Conservation (phyloP, 2,797 vertebrate genomes). For the Acrossocheilus fasciatus region DNA sequence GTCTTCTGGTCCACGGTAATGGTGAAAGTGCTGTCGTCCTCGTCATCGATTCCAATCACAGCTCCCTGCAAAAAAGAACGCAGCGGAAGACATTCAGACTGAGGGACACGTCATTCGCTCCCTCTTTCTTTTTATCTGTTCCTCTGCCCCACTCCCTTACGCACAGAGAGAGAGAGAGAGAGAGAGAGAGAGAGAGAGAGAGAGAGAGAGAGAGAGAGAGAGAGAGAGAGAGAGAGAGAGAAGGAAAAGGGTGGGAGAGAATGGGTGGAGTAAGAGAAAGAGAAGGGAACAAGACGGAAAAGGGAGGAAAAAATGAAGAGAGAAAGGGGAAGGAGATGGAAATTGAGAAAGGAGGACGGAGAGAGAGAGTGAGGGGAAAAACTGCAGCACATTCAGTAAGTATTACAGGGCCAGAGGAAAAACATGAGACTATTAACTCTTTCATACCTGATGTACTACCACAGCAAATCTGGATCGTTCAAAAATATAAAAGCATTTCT, state of each 20-base stretch:
- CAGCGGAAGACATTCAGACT: slow-evolving; percentile 77
- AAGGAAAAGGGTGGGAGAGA: slow-evolving; percentile 50
- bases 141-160: slow-evolving; percentile 71
- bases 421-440: slow-evolving; percentile 32
- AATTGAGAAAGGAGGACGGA: slow-evolving; percentile 3
- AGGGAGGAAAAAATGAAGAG: slow-evolving; percentile 47
- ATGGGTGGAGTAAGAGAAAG: slow-evolving; percentile 65
- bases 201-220: slow-evolving; percentile 53
- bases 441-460: background rate
- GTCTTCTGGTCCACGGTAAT: slow-evolving; percentile 99
- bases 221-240: slow-evolving; percentile 51
- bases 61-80: slow-evolving; percentile 92
- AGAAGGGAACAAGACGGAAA: background rate
- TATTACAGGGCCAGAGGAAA: slow-evolving; percentile 16
- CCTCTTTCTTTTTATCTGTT: slow-evolving; percentile 78
- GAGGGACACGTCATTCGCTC: slow-evolving; percentile 88
- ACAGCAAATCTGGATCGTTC: background rate
- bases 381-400: slow-evolving; percentile 62
- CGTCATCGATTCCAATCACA: slow-evolving; percentile 99
- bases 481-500: background rate
- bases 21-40: slow-evolving; percentile 99
- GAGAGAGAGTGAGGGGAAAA: background rate
- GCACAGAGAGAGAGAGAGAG: slow-evolving; percentile 49
- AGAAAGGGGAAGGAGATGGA: slow-evolving; percentile 11
- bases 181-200: slow-evolving; percentile 46